Percentiles rank a stretch among this genome's conserved stretches.
Evolutionary conservation across 2,797 vertebrate species (phyloP).

Genomic region (Hylomyscus alleni): DNA sequence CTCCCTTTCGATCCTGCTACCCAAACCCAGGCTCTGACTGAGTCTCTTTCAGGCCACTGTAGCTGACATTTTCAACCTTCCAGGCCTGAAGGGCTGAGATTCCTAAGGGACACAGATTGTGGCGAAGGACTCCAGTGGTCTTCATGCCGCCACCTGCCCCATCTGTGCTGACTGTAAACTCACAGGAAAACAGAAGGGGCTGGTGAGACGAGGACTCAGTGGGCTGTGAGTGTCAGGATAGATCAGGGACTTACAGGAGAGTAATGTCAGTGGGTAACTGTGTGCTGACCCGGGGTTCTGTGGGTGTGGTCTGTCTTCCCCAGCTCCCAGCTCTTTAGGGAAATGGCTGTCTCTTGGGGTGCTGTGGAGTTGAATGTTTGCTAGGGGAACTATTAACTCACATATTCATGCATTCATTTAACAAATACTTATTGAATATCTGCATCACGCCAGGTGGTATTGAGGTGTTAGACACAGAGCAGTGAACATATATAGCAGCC

Average conservation of each 20-base stretch:
- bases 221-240: background rate
- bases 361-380: background rate
- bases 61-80: background rate
- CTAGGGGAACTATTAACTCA: background rate
- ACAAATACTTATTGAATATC: background rate
- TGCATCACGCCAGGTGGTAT: background rate
- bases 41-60: background rate
- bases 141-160: background rate
- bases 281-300: background rate
- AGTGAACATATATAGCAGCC: background rate
- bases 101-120: background rate
- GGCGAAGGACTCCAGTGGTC: background rate
- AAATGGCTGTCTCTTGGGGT: background rate
- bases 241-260: background rate
- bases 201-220: background rate
- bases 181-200: background rate
- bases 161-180: background rate
- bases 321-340: background rate
- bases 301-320: background rate
- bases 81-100: background rate
- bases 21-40: background rate
- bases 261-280: accelerated
- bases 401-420: background rate
- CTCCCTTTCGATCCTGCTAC: background rate
- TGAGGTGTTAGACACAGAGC: background rate